These are phyloP conservation scores for Alexandromys fortis DNA, from an alignment of 2,113 vertebrate species.

Conservation along the genomic window DNA sequence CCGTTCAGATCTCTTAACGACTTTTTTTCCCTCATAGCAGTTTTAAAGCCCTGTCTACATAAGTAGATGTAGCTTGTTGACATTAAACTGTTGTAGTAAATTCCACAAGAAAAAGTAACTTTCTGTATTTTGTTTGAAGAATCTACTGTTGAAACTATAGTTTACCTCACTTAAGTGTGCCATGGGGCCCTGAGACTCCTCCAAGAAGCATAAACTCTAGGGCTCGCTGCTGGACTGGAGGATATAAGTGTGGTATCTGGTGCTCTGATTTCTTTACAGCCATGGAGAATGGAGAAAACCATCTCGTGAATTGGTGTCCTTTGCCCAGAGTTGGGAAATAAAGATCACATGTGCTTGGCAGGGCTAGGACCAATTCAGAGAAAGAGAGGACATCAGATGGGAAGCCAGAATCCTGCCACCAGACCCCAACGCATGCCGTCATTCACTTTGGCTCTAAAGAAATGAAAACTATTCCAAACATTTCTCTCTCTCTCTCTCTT, in stretches of 20 bases:
- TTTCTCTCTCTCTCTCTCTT: neutral
- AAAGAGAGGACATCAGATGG: neutral
- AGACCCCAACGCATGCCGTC: neutral
- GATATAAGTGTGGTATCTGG: neutral
- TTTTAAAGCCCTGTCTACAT: neutral
- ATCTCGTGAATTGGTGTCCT: constrained; percentile 32
- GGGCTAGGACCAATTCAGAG: neutral
- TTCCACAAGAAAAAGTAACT: constrained; percentile 20
- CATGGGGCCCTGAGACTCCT: neutral
- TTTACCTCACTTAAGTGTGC: neutral
- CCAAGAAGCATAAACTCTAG: neutral
- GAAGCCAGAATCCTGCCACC: constrained; percentile 18
- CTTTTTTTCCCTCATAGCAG: neutral
- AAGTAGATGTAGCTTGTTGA: neutral
- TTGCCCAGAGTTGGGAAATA: constrained; percentile 37
- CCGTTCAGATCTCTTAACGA: neutral
- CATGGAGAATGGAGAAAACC: constrained; percentile 3
- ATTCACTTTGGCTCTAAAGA: constrained; percentile 41
- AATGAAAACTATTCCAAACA: neutral
- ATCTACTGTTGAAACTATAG: neutral
- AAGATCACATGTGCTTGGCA: neutral
- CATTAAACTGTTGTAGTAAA: constrained; percentile 2
- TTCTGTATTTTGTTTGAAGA: constrained; percentile 37
- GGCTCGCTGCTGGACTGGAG: neutral
- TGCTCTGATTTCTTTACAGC: constrained; percentile 29